Conservation (phyloP, 37 sponge, comb jelly and placozoan species). For the Agelas oroides region DNA sequence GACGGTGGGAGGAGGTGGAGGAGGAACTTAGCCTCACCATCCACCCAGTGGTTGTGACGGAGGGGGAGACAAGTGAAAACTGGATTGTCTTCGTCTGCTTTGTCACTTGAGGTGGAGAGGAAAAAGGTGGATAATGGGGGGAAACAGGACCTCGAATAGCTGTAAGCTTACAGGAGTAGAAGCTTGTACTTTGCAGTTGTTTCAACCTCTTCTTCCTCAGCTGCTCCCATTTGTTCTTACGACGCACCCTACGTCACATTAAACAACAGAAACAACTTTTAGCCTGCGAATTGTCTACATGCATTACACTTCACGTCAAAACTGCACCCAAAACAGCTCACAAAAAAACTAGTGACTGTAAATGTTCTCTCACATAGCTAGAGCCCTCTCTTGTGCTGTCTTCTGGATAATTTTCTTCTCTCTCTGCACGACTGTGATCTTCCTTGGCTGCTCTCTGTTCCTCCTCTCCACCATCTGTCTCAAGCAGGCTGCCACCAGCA, state of each 20-base stretch:
- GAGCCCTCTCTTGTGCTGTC: constrained; percentile 53
- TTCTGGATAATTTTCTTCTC: constrained; percentile 19
- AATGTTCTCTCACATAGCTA: constrained; percentile 42
- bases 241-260: constrained; percentile 31
- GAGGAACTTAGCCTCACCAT: background rate
- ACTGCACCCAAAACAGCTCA: too few species aligned
- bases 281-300: too few species aligned
- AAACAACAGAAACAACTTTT: background rate
- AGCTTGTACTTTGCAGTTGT: constrained; percentile 38
- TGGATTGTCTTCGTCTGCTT: constrained; percentile 58
- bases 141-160: background rate
- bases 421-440: constrained; percentile 27
- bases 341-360: too few species aligned
- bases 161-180: constrained; percentile 23
- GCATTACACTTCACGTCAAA: too few species aligned
- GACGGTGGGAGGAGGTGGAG: background rate
- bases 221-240: constrained; percentile 51
- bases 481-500: constrained; percentile 44
- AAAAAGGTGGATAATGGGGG: background rate
- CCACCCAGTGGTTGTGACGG: constrained; percentile 26
- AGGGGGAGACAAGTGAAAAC: constrained; percentile 48
- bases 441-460: background rate
- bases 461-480: constrained; percentile 37
- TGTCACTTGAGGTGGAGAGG: background rate
- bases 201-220: constrained; percentile 19